These are phyloP conservation scores for Ptyas mucosa DNA, from an alignment of 2,113 vertebrate genomes.

Conservation along the genomic window DNA sequence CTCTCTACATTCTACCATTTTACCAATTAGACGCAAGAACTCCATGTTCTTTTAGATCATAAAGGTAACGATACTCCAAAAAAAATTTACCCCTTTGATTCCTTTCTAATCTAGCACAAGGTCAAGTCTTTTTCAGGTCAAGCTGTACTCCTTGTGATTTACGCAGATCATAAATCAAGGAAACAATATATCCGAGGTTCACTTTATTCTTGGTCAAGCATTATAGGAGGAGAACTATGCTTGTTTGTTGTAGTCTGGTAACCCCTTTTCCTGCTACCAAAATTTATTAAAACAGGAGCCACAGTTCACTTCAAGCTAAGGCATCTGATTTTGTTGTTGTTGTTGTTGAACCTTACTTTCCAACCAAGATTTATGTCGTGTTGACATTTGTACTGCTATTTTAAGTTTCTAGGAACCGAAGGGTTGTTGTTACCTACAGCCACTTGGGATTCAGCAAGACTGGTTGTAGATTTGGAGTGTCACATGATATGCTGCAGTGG, in stretches of 20 bases:
- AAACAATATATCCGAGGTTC: not conserved
- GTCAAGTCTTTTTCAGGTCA: not conserved
- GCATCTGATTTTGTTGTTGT: not conserved
- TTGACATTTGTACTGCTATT: not conserved
- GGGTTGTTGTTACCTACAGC: not conserved
- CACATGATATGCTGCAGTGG: not conserved
- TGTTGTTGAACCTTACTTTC: not conserved
- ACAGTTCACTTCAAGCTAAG: not conserved
- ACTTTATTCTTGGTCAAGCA: not conserved
- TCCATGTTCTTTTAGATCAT: not conserved
- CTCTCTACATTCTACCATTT: not conserved
- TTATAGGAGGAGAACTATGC: not conserved
- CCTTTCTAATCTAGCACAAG: not conserved
- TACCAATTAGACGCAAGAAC: not conserved
- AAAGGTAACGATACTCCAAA: not conserved
- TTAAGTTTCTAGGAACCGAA: not conserved
- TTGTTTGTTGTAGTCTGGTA: not conserved
- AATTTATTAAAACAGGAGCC: not conserved
- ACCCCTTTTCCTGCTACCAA: not conserved
- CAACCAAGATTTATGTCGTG: not conserved
- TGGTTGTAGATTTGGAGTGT: not conserved
- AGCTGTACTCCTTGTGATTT: not conserved
- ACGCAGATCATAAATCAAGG: not conserved
- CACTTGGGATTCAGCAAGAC: not conserved
- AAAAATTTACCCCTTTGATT: not conserved